These are phyloP conservation scores for Leucozona laternaria DNA, from an alignment of 2,888 invertebrate genomes.

Conservation along the genomic window DNA sequence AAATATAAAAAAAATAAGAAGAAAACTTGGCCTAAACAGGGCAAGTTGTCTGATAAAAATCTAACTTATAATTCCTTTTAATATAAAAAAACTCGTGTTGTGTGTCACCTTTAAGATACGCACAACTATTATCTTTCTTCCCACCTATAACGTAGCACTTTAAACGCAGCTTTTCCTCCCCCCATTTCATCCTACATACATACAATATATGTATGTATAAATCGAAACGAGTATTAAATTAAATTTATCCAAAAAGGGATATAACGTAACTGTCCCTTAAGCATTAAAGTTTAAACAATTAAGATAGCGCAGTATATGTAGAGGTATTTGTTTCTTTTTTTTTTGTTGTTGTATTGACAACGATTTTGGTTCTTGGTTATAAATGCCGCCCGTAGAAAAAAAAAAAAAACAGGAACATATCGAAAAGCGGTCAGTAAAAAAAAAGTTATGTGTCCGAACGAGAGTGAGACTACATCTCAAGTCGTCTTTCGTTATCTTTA, in stretches of 20 bases:
- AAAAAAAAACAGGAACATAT: slow-evolving; percentile 23
- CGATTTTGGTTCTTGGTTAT: slow-evolving; percentile 33
- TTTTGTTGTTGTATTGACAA: slow-evolving; percentile 25
- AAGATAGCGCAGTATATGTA: slow-evolving; percentile 64
- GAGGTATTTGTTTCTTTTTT: slow-evolving; percentile 15
- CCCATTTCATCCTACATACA: background rate
- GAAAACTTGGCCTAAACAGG: background rate
- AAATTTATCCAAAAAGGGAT: slow-evolving; percentile 55
- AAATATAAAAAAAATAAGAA: too few relatives aligned
- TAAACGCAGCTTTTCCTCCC: slow-evolving; percentile 8
- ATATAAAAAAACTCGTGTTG: slow-evolving; percentile 38
- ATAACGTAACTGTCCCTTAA: slow-evolving; percentile 52
- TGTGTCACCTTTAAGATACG: slow-evolving; percentile 40
- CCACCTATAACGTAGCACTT: slow-evolving; percentile 60
- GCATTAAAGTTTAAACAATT: slow-evolving; percentile 70
- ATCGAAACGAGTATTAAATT: slow-evolving; percentile 42
- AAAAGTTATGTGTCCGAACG: slow-evolving; percentile 34
- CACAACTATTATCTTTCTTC: slow-evolving; percentile 47
- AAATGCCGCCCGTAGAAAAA: slow-evolving; percentile 41
- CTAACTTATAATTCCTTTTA: slow-evolving; percentile 32
- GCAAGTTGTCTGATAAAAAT: slow-evolving; percentile 20
- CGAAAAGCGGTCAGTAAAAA: slow-evolving; percentile 54
- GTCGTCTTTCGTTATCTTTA: slow-evolving; percentile 61
- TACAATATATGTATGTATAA: background rate
- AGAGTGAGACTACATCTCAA: slow-evolving; percentile 35